Evolutionary conservation across 2,888 invertebrate genomes (phyloP).

Genomic region (Ypsolopha sequella): DNA sequence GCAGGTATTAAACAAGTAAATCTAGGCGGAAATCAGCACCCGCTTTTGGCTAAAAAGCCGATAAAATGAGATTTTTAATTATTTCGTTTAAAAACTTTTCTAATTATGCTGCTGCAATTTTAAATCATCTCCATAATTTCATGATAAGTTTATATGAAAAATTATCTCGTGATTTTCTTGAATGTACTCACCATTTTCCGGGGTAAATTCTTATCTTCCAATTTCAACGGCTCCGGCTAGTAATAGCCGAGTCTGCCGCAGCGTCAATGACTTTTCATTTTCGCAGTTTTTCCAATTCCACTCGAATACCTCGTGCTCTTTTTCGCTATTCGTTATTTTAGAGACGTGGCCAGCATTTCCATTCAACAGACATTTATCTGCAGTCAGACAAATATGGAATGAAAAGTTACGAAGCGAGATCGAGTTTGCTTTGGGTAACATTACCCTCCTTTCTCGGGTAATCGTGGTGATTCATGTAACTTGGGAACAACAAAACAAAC

Average conservation of each 20-base stretch:
- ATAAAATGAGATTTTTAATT: too few species aligned
- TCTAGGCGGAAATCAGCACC: too few species aligned
- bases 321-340: background rate
- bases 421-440: background rate
- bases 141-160: background rate
- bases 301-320: background rate
- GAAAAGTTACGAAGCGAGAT: background rate
- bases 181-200: background rate
- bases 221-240: background rate
- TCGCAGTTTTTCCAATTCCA: slow-evolving; percentile 27
- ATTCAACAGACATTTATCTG: background rate
- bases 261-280: slow-evolving; percentile 31
- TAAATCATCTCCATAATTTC: background rate
- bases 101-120: too few species aligned
- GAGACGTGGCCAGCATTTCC: background rate
- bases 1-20: too few species aligned
- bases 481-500: slow-evolving; percentile 41
- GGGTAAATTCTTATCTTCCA: background rate
- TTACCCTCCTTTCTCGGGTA: background rate
- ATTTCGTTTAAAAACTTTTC: too few species aligned
- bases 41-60: too few species aligned
- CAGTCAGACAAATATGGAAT: too few species aligned
- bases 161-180: background rate
- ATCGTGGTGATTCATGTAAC: slow-evolving; percentile 24
- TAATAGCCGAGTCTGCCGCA: background rate